Evolutionary conservation across 2,113 vertebrate genomes (phyloP).

Genomic region (Sturnus vulgaris): DNA sequence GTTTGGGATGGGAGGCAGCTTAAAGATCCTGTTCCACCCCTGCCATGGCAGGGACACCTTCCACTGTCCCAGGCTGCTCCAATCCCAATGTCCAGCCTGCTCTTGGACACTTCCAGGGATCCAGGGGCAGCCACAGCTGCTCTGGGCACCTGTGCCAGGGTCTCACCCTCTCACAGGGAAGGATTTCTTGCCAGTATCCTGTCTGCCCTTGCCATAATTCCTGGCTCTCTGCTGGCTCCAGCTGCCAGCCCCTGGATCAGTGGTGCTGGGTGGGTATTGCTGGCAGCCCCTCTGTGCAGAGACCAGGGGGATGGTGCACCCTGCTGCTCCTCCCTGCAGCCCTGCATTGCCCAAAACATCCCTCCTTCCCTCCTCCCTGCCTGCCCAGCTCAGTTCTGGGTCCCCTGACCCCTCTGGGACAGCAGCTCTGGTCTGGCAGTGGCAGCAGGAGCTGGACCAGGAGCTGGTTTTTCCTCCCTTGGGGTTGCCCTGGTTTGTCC

Average conservation of each 20-base stretch:
- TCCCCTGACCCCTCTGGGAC: neutral
- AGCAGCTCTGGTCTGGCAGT: neutral
- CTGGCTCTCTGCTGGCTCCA: neutral
- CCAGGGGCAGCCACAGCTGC: neutral
- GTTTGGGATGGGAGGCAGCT: neutral
- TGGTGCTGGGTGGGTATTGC: rapidly evolving
- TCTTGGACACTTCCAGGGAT: neutral
- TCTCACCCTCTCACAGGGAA: rapidly evolving
- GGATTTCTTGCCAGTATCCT: neutral
- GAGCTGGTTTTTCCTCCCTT: neutral
- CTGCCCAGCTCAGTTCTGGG: neutral
- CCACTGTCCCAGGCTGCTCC: neutral
- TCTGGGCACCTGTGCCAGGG: neutral
- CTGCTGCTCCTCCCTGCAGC: neutral
- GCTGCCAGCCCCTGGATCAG: neutral
- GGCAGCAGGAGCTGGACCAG: rapidly evolving
- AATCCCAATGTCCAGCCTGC: neutral
- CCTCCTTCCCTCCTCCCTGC: neutral
- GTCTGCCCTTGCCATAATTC: neutral
- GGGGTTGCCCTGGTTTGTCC: neutral
- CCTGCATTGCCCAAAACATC: too few relatives aligned
- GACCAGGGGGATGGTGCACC: neutral
- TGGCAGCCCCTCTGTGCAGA: neutral
- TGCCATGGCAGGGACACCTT: neutral
- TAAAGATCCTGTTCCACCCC: neutral